Evolutionary conservation across 2,888 invertebrate species (phyloP).

Genomic region (Lypha dubia): DNA sequence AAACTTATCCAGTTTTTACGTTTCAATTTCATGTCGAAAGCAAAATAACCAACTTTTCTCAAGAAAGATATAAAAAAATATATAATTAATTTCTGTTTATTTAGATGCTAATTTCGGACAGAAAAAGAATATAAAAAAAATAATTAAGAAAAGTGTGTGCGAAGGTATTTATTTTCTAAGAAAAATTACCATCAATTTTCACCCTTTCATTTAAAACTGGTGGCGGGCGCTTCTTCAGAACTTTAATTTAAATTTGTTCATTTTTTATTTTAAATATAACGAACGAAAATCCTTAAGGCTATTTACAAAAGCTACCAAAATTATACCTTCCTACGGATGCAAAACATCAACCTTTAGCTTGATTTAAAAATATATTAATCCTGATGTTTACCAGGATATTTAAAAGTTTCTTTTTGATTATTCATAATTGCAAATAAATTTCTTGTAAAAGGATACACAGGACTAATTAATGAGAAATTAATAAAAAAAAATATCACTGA

Average conservation of each 20-base stretch:
- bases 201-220: slow-evolving; percentile 17
- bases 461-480: no score
- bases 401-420: background rate
- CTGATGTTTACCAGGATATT: background rate
- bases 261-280: slow-evolving; percentile 50
- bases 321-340: slow-evolving; percentile 28
- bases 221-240: no score
- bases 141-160: slow-evolving; percentile 57
- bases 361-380: background rate
- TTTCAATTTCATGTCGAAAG: background rate
- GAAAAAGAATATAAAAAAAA: slow-evolving; percentile 12
- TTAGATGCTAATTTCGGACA: slow-evolving; percentile 66
- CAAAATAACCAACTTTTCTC: slow-evolving; percentile 5
- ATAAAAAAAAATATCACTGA: no score
- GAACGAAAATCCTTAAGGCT: slow-evolving; percentile 61
- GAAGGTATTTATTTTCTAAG: slow-evolving; percentile 9
- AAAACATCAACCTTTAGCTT: no score
- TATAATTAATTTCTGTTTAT: slow-evolving; percentile 59
- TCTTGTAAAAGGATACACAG: no score
- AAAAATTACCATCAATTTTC: background rate
- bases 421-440: background rate
- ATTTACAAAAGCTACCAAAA: slow-evolving; percentile 49
- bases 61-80: background rate
- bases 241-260: background rate
- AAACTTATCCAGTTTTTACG: background rate